These are phyloP conservation scores for Teinopalpus imperialis DNA, from an alignment of 2,888 invertebrate genomes.

Conservation along the genomic window DNA sequence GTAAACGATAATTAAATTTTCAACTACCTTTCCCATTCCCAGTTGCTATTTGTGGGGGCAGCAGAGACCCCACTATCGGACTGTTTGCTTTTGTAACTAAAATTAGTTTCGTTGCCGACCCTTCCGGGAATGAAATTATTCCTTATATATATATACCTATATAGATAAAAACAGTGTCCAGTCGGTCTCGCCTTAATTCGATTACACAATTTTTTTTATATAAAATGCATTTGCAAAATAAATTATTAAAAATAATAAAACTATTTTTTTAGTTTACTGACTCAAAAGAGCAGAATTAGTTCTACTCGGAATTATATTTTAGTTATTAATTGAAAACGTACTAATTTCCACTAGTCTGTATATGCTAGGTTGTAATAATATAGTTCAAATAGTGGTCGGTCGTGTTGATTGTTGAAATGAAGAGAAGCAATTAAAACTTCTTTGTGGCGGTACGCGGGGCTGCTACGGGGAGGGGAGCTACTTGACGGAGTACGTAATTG, in stretches of 20 bases:
- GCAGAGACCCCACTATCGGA: constrained; percentile 44
- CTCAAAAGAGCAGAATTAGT: too few species aligned
- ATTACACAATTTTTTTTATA: too few species aligned
- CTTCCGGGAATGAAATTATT: constrained; percentile 61
- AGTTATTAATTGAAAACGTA: constrained; percentile 20
- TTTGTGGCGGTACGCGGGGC: constrained; percentile 53
- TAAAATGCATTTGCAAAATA: background rate
- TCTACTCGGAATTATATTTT: too few species aligned
- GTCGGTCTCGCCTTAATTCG: constrained; percentile 13
- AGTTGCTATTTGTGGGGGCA: constrained; percentile 40
- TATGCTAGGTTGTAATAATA: constrained; percentile 35
- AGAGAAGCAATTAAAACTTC: constrained; percentile 79
- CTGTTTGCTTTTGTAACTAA: constrained; percentile 65
- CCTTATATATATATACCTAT: constrained; percentile 20
- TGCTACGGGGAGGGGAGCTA: constrained; percentile 44
- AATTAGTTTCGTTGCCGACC: constrained; percentile 64
- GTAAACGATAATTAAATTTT: constrained; percentile 49
- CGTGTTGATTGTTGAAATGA: constrained; percentile 63
- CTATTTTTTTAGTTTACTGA: too few species aligned
- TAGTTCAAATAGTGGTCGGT: constrained; percentile 64
- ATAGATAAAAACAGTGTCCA: background rate
- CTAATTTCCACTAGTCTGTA: constrained; percentile 9
- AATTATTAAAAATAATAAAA: background rate
- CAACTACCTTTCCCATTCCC: constrained; percentile 38
- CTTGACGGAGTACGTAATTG: constrained; percentile 72